phyloP scores from a whole-genome alignment of 2,797 vertebrate genomes.

The Myotis planiceps region DNA sequence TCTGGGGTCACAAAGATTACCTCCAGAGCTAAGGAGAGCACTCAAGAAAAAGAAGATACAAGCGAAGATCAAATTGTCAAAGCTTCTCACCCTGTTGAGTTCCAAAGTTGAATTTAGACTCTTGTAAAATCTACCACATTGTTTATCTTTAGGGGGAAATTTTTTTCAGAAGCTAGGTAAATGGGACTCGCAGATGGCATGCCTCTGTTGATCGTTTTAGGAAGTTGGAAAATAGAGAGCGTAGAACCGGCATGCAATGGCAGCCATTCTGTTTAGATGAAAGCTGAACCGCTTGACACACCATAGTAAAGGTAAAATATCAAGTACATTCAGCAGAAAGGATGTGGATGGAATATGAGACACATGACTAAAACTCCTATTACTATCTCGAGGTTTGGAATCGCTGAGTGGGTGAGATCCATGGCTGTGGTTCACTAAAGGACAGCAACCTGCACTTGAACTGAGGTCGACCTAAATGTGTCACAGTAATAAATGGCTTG shows the following conservation, averaged over 20 bases:
- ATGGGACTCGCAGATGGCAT: neutral
- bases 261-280: conserved; percentile 8
- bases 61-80: neutral
- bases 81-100: neutral
- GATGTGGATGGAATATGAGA: conserved; percentile 33
- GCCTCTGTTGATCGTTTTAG: neutral
- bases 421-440: conserved; percentile 67
- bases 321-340: conserved; percentile 46
- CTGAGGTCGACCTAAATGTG: conserved; percentile 81
- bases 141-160: neutral
- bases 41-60: neutral
- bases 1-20: conserved; percentile 32
- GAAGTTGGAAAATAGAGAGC: neutral
- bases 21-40: neutral
- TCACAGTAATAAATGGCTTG: conserved; percentile 72
- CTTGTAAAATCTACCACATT: neutral
- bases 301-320: neutral
- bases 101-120: neutral
- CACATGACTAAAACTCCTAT: neutral
- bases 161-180: neutral
- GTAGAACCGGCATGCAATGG: rapidly evolving
- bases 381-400: conserved; percentile 39
- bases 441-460: conserved; percentile 75
- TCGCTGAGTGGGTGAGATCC: conserved; percentile 66
- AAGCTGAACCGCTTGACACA: neutral